Percentiles rank a stretch among this genome's conserved stretches.
phyloP scores from a whole-genome alignment of 2,113 vertebrate species.

The Microtus ochrogaster region DNA sequence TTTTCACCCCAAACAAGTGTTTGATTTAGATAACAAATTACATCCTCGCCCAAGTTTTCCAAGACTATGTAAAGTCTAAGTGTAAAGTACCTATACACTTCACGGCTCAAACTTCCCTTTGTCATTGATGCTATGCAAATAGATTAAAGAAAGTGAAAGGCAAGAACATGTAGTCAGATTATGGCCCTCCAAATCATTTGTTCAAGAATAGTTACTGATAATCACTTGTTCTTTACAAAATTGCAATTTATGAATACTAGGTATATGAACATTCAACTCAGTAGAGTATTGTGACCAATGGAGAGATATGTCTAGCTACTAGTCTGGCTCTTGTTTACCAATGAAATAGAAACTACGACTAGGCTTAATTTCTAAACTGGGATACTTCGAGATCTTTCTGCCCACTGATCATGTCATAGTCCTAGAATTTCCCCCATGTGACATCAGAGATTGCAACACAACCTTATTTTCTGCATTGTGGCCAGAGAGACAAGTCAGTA shows the following conservation, averaged over 20 bases:
- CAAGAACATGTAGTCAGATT: neutral
- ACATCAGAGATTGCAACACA: neutral
- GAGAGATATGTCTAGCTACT: neutral
- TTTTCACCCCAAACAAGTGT: neutral
- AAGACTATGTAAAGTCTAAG: neutral
- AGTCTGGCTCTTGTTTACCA: neutral
- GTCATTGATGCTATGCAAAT: neutral
- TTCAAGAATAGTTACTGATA: neutral
- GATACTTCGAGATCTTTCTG: neutral
- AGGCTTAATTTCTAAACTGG: slow-evolving; percentile 7
- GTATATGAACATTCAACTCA: neutral
- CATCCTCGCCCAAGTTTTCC: neutral
- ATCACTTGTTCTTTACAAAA: neutral
- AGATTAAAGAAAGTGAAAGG: neutral
- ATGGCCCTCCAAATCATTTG: neutral
- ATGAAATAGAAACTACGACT: neutral
- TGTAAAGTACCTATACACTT: neutral
- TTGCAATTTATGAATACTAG: neutral
- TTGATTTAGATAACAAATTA: neutral
- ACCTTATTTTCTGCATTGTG: neutral
- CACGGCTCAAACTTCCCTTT: neutral
- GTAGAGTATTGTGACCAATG: neutral
- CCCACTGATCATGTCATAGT: neutral
- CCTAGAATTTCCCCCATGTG: neutral
- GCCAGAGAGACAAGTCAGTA: neutral